Evolutionary conservation across 2,888 invertebrate genomes (phyloP).

Genomic region (Toxonevra muliebris): DNA sequence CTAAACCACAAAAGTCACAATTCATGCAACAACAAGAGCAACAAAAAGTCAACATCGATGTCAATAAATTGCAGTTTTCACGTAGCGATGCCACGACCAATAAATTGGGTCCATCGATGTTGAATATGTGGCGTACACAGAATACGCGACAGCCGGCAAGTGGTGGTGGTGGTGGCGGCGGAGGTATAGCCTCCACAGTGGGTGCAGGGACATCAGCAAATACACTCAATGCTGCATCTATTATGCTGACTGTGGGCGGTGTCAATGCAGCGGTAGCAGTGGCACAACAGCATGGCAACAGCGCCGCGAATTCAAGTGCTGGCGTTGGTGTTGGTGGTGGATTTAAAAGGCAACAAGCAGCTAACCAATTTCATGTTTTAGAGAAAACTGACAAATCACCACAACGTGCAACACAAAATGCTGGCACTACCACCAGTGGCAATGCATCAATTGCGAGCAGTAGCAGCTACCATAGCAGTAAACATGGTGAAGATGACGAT

Average conservation of each 20-base stretch:
- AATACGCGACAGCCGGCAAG: slow-evolving; percentile 41
- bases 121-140: slow-evolving; percentile 51
- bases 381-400: slow-evolving; percentile 41
- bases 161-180: slow-evolving; percentile 15
- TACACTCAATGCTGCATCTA: no score
- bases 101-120: slow-evolving; percentile 50
- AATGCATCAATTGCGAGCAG: slow-evolving; percentile 4
- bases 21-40: slow-evolving; percentile 39
- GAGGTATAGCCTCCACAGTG: slow-evolving; percentile 1
- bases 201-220: slow-evolving; percentile 10
- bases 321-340: no score
- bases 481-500: background rate
- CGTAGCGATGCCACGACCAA: slow-evolving; percentile 47
- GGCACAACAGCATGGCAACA: background rate
- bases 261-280: slow-evolving; percentile 5
- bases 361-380: slow-evolving; percentile 36
- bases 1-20: slow-evolving; percentile 48
- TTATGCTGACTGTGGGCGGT: background rate
- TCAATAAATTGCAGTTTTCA: slow-evolving; percentile 55
- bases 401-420: slow-evolving; percentile 17
- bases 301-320: slow-evolving; percentile 4
- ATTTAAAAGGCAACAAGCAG: slow-evolving; percentile 24
- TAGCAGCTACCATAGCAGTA: slow-evolving; percentile 20
- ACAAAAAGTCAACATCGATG: slow-evolving; percentile 50
- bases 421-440: slow-evolving; percentile 4